These are phyloP conservation scores for Hyla sarda DNA, from an alignment of 2,113 vertebrate genomes.

Conservation along the genomic window DNA sequence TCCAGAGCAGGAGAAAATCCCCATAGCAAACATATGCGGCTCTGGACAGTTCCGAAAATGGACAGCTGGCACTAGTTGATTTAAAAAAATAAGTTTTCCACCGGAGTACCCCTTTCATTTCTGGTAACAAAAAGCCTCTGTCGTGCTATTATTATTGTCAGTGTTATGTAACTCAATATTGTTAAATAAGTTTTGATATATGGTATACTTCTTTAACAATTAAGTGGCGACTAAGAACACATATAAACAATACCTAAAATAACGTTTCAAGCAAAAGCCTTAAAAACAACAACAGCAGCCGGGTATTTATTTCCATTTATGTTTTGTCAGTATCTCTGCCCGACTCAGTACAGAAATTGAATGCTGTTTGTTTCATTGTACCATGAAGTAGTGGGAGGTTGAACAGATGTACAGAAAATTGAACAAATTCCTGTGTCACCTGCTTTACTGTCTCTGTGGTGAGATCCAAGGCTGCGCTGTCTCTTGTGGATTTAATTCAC, in stretches of 20 bases:
- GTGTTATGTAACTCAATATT: neutral
- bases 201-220: neutral
- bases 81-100: too few species aligned
- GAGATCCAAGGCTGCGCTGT: conserved; percentile 56
- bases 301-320: conserved; percentile 26
- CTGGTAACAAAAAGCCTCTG: neutral
- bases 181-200: neutral
- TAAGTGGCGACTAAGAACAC: neutral
- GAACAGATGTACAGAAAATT: conserved; percentile 60
- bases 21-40: too few species aligned
- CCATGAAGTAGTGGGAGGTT: conserved; percentile 55
- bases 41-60: too few species aligned
- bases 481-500: conserved; percentile 61
- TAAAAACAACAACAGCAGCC: conserved; percentile 19
- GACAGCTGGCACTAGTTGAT: too few species aligned
- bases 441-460: conserved; percentile 43
- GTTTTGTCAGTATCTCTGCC: conserved; percentile 26
- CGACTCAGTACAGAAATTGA: conserved; percentile 40
- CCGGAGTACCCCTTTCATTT: too few species aligned
- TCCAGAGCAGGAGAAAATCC: too few species aligned
- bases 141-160: neutral
- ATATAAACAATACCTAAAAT: neutral
- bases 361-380: conserved; percentile 56
- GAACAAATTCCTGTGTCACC: conserved; percentile 57
- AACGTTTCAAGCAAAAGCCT: neutral